Evolutionary conservation across 2,888 invertebrate genomes (phyloP), one percentile per base, ranked within the genome.

Genomic region (Scaptomyza polygonia): DNA sequence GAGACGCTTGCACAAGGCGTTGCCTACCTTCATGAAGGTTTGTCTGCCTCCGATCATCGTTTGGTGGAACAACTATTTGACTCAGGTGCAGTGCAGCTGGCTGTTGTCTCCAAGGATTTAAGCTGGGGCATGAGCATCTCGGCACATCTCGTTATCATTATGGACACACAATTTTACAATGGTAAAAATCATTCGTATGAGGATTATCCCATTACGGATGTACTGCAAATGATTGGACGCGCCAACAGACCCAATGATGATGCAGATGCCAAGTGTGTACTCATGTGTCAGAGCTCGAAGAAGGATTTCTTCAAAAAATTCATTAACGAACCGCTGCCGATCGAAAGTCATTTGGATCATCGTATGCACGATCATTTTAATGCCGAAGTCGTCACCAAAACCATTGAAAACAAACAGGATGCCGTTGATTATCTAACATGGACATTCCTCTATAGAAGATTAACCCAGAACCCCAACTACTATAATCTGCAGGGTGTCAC

Each of bases 401-500:
- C 99, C 0, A 98, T 99, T 82, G 99, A 99, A 93, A 99, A 99
- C 93, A 99, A 99, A 90, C 99, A 99, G 91, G 99, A 99, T 90
- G 99, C 99, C 0, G 99, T 99, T 0, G 99, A 99, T 93, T 99
- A 99, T 89, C 93, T 99, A 18, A 99, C 99, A 0, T 99, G 99
- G 99, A 99, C 99, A 0, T 98, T 99, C 93, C 93, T 99, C 11
- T 99, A 99, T 91, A 93, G 99, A 3, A 93, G 99, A 48, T 94
- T 99, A 86, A 99, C 99, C 1, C 99, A 99, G 93, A 99, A 99
- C 93, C 99, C 99, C 0, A 99, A 99, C 92, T 99, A 99, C 90
- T 99, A 99, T 92, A 99, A 98, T 90, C 93, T 99, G 47, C 99
- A 99, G 92, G 98, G 98, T 0, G 97, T 99, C 1, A 97, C 98